A percentile compares a stretch with the other conserved stretches of the same genome.
These are phyloP conservation scores for Neosilurus mollespiculum DNA, from an alignment of 2,797 vertebrate species.

Conservation along the genomic window DNA sequence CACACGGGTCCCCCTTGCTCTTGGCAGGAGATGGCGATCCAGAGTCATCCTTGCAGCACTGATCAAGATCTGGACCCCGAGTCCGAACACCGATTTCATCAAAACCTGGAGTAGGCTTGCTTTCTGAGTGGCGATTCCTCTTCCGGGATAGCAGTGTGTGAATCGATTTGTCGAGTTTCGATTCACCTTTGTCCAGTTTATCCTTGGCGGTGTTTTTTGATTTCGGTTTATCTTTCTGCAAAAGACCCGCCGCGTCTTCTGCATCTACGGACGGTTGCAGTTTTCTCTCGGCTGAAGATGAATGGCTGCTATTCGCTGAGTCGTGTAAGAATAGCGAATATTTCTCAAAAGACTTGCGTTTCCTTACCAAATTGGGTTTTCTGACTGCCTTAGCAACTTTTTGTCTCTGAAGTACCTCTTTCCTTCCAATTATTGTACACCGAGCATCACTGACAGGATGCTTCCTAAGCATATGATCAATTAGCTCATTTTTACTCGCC, in stretches of 20 bases:
- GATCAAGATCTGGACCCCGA: constrained; percentile 68
- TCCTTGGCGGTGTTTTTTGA: constrained; percentile 80
- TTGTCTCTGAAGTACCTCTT: constrained; percentile 61
- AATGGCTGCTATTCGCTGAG: background rate
- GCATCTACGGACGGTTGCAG: constrained; percentile 57
- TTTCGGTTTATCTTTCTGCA: constrained; percentile 82
- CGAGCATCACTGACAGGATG: constrained; percentile 82
- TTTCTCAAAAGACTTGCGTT: constrained; percentile 66
- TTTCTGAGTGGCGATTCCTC: constrained; percentile 76
- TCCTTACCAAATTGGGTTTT: constrained; percentile 84
- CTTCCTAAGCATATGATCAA: constrained; percentile 83
- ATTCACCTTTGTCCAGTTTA: constrained; percentile 61
- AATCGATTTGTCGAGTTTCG: constrained; percentile 84
- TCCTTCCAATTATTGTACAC: constrained; percentile 65
- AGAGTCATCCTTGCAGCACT: constrained; percentile 52
- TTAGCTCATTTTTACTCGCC: constrained; percentile 84
- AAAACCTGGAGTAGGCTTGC: constrained; percentile 64
- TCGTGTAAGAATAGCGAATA: background rate
- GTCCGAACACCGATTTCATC: constrained; percentile 75
- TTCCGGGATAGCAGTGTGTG: constrained; percentile 79
- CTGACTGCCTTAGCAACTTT: constrained; percentile 60
- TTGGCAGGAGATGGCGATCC: constrained; percentile 26
- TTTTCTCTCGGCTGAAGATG: constrained; percentile 56
- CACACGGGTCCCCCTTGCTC: constrained; percentile 24
- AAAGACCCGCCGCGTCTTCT: constrained; percentile 74